Evolutionary conservation across 2,888 invertebrate species (phyloP), one percentile per base, ranked within the genome.

Genomic region (Charanyca ferruginea): DNA sequence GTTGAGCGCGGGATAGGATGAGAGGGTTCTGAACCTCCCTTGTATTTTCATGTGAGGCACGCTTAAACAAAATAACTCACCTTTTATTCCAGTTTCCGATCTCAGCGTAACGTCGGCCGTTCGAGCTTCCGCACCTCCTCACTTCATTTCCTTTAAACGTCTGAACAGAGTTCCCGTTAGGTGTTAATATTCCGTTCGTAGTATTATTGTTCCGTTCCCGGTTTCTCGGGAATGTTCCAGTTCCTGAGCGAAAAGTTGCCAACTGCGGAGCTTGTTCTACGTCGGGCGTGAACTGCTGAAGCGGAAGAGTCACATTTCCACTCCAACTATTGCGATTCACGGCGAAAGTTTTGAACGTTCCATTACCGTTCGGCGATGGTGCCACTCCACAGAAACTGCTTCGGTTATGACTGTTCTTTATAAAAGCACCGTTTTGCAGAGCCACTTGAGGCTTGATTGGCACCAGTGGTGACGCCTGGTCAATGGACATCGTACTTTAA

Each of bases 51-150:
- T 22, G 47, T 54, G 41, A 72, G 59, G 59, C 57, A 77, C 73
- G 67, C 71, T 75, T 72, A 77, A 81, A 80, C 67, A 81, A 81
- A 78, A 73, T 77, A 77, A 90, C 94, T 93, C 83, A 95, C 95
- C 95, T 95, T 91, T 95, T 95, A 89, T 91, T 95, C 96, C 96
- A 96, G 92, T 96, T 95, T 89, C 96, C 96, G 87, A 96, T 96
- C 91, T 96, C 96, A 58, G 96, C 96, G 90, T 96, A 96, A 75
- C 96, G 94, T 76, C 96, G 93, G 84, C 96, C 96, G 90, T 95
- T 95, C 74, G 92, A 87, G 84, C 93, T 93, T 90, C 94, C 94
- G 92, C 92, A 94, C 88, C 95, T 94, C 82, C 95, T 93, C 88
- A 94, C 91, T 91, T 96, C 95, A 94, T 94, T 95, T 94, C 95